phyloP scores from a whole-genome alignment of 2,888 invertebrate genomes.

The Rhingia rostrata region DNA sequence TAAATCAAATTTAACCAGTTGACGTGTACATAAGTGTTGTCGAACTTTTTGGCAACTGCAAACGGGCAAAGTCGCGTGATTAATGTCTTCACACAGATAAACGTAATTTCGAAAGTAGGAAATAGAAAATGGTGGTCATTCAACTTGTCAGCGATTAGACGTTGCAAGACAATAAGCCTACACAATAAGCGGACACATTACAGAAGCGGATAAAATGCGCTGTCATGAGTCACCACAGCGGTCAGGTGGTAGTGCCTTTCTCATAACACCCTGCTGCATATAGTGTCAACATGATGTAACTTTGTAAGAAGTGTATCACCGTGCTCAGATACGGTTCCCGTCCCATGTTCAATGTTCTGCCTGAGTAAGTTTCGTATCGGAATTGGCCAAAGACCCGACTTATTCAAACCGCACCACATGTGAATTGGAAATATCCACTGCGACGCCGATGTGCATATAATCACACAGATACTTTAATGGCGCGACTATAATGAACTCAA shows the following conservation, averaged over 20 bases:
- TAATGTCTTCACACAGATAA: too few relatives aligned
- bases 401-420: conserved; percentile 12
- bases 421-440: neutral
- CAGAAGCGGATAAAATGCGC: neutral
- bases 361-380: conserved; percentile 27
- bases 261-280: neutral
- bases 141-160: neutral
- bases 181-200: neutral
- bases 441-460: neutral
- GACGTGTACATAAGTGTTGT: neutral
- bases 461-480: neutral
- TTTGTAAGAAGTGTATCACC: conserved; percentile 16
- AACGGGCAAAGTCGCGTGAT: too few relatives aligned
- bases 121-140: neutral
- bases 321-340: neutral
- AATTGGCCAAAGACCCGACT: conserved; percentile 39
- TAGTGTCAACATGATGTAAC: neutral
- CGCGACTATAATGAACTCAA: neutral
- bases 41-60: too few relatives aligned
- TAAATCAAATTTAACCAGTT: neutral
- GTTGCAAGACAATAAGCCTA: neutral
- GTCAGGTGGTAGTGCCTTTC: too few relatives aligned
- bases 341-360: conserved; percentile 44
- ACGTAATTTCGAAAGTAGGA: neutral
- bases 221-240: neutral